Conservation (phyloP, 2,888 invertebrate species). For the Meteorus cinctellus region DNA sequence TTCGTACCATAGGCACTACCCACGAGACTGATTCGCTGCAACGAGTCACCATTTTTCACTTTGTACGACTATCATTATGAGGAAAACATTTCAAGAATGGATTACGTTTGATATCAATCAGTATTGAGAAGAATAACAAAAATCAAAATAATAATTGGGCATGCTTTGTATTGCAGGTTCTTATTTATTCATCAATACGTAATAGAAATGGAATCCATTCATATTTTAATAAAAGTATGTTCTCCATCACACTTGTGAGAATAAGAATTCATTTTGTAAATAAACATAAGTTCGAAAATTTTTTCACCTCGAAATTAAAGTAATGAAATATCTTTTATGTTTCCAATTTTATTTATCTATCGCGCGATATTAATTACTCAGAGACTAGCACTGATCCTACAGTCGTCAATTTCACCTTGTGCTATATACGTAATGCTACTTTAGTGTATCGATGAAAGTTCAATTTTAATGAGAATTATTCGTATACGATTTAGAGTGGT, state of each 20-base stretch:
- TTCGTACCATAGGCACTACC: not conserved
- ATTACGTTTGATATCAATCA: not conserved
- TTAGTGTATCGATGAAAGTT: not conserved
- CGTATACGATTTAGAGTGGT: not conserved
- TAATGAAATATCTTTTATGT: slow-evolving; percentile 24
- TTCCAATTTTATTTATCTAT: slow-evolving; percentile 28
- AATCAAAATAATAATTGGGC: not conserved
- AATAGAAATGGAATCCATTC: too few relatives aligned
- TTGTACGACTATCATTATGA: not conserved
- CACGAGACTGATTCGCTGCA: not conserved
- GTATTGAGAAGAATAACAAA: not conserved
- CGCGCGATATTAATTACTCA: slow-evolving; percentile 30
- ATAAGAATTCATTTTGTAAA: not conserved
- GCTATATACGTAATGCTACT: slow-evolving; percentile 9
- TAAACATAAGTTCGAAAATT: not conserved
- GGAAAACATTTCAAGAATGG: not conserved
- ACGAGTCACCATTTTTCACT: not conserved
- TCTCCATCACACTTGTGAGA: not conserved
- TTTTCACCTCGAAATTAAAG: not conserved
- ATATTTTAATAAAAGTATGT: too few relatives aligned
- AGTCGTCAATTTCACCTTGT: slow-evolving; percentile 38
- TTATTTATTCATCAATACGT: too few relatives aligned
- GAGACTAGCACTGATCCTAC: slow-evolving; percentile 37
- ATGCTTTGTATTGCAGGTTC: not conserved
- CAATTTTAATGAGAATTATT: not conserved